These are phyloP conservation scores for Hydrochoerus hydrochaeris DNA, from an alignment of 2,113 vertebrate genomes.

Conservation along the genomic window DNA sequence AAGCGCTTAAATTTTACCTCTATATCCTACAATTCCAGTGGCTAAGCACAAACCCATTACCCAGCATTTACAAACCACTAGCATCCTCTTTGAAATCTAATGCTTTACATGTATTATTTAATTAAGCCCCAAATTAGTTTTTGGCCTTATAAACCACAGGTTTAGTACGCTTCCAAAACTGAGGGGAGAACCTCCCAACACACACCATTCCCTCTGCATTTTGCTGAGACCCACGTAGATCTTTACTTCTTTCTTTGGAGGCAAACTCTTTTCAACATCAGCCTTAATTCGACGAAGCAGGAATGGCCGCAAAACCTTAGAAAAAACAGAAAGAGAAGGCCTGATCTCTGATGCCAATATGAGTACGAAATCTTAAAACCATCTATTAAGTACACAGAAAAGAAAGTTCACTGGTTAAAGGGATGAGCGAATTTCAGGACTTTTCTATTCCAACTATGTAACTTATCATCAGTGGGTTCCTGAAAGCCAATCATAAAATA, in stretches of 20 bases:
- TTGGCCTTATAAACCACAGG: neutral
- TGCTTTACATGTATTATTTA: neutral
- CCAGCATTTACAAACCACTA: neutral
- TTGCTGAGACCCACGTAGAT: conserved; percentile 99
- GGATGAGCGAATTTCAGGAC: neutral
- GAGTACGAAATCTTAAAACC: conserved; percentile 6
- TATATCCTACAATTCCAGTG: neutral
- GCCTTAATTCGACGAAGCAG: conserved; percentile 98
- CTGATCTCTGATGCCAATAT: neutral
- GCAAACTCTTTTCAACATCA: conserved; percentile 98
- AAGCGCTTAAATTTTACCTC: neutral
- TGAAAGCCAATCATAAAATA: neutral
- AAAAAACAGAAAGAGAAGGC: neutral
- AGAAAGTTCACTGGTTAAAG: neutral
- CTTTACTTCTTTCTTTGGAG: conserved; percentile 98
- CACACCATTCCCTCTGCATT: conserved; percentile 99
- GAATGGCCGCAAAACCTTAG: conserved; percentile 96
- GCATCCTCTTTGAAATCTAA: neutral
- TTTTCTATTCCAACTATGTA: neutral
- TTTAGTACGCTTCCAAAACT: neutral
- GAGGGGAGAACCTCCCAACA: neutral
- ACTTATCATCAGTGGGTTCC: neutral
- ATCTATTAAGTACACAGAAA: neutral
- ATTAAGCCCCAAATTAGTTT: neutral
- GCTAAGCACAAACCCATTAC: neutral